A percentile compares a stretch with the other conserved stretches of the same genome.
These are phyloP conservation scores for Prunella fulvescens DNA, from an alignment of 2,113 vertebrate genomes.

Conservation along the genomic window DNA sequence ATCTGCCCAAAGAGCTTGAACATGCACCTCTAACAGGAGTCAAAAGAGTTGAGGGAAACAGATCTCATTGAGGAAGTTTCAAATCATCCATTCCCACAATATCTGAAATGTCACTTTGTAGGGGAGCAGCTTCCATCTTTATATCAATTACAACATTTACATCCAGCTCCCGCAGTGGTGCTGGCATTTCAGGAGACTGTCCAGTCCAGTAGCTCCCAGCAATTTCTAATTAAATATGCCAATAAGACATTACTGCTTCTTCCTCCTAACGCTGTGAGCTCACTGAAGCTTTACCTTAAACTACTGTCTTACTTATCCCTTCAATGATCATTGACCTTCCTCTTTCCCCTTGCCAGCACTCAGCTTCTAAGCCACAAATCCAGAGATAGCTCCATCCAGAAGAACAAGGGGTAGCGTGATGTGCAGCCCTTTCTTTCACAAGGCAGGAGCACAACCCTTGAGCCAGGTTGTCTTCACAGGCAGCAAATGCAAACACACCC, in stretches of 20 bases:
- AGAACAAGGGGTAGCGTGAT: neutral
- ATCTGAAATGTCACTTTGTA: constrained; percentile 46
- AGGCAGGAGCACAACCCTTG: neutral
- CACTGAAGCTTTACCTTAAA: constrained; percentile 21
- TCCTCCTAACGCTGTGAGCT: neutral
- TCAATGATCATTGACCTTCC: neutral
- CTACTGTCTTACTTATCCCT: neutral
- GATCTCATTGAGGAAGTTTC: neutral
- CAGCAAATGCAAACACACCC: neutral
- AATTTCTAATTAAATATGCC: constrained; percentile 50
- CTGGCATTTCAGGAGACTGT: constrained; percentile 27
- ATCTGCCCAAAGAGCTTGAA: constrained; percentile 45
- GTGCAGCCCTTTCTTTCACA: neutral
- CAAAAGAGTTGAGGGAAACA: constrained; percentile 40
- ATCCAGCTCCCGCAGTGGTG: neutral
- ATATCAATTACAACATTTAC: constrained; percentile 36
- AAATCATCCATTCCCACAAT: constrained; percentile 19
- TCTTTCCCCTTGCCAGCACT: neutral
- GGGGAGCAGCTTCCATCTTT: neutral
- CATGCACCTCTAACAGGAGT: constrained; percentile 36
- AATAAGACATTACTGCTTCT: constrained; percentile 3
- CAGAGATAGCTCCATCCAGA: neutral
- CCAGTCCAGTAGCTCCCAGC: constrained; percentile 36
- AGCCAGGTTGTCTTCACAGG: neutral
- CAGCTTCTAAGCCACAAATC: neutral